Base-by-base conservation (phyloP, 2,888 invertebrate species). In the Torymus aiolomorphi region DNA sequence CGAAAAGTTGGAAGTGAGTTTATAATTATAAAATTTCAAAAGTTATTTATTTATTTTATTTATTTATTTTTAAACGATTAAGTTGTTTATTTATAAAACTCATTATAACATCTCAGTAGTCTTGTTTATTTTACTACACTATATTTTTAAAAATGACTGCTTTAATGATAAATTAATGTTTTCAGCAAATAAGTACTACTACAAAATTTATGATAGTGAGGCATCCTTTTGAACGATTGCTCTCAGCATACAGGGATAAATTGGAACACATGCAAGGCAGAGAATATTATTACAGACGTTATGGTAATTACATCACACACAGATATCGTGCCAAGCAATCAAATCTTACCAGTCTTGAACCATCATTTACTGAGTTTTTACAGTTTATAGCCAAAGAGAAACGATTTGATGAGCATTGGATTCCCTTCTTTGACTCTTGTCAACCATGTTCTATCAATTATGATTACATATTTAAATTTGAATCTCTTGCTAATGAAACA, bases 221-320 rank as follows among this genome's bases (percentile, higher is more conserved):
- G 14, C 91, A 92, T 85, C 92, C 93, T 2, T 90, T 92, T 73
- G 92, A 92, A 83, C 87, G 92, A 61, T 84, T 92, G 11, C 84
- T 93, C 51, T 92, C 92, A 16, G 92, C 92, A 0, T 93, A 91
- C 80, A 88, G 91, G 79, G 92, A 92, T 83, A 92, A 93, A 86
- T 90, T 93, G 80, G 90, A 89, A 70, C 83, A 86, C 54, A 86
- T 86, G 70, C 83, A 85, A 78, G 86, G 86, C 24, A 85, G 87
- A 76, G 86, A 88, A 80, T 90, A 89, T 80, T 90, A 90, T 78
- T 88, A 89, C 70, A 85, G 83, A 82, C 85, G 85, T 74, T 90
- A 86, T 78, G 88, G 89, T 51, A 84, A 87, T 11, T 87, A 87
- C n/a, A 90, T 90, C 71, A 83, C 84, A 10, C 83, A 85, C 49